A percentile compares a stretch with the other conserved stretches of the same genome.
phyloP scores from a whole-genome alignment of 1,140 invertebrate species.

The Ectropis grisescens region DNA sequence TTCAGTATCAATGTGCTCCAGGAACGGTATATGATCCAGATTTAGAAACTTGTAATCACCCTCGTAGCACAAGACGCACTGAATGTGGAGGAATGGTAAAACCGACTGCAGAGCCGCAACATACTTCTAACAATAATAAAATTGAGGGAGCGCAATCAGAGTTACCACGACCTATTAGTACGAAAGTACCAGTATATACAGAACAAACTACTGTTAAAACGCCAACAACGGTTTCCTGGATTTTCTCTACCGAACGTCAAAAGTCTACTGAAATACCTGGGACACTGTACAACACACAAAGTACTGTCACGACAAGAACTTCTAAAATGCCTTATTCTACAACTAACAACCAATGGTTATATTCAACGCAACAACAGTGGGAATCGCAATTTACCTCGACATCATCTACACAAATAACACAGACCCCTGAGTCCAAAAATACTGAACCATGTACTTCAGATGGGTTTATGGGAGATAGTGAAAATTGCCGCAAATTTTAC shows the following conservation, averaged over 20 bases:
- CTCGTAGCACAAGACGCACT: conserved; percentile 71
- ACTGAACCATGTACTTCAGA: conserved; percentile 48
- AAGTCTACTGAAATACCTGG: no score
- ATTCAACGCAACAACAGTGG: no score
- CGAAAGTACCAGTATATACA: conserved; percentile 8
- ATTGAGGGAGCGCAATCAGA: conserved; percentile 26
- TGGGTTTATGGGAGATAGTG: conserved; percentile 77
- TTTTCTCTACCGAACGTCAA: no score
- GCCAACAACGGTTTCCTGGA: no score
- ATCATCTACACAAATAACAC: no score
- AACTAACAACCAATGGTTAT: no score
- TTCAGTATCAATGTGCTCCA: conserved; percentile 77
- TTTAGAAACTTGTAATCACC: conserved; percentile 77
- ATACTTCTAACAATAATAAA: conserved; percentile 27
- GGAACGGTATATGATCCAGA: conserved; percentile 80
- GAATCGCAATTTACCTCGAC: no score
- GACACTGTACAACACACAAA: no score
- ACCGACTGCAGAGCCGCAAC: background rate
- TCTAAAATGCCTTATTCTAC: no score
- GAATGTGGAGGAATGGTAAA: conserved; percentile 59
- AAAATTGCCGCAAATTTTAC: conserved; percentile 83
- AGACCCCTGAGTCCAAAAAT: conserved; percentile 4
- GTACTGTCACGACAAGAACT: no score
- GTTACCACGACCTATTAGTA: conserved; percentile 41
- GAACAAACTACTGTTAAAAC: conserved; percentile 2